Base-by-base conservation (phyloP, 2,113 vertebrate genomes). In the Callorhinus ursinus region DNA sequence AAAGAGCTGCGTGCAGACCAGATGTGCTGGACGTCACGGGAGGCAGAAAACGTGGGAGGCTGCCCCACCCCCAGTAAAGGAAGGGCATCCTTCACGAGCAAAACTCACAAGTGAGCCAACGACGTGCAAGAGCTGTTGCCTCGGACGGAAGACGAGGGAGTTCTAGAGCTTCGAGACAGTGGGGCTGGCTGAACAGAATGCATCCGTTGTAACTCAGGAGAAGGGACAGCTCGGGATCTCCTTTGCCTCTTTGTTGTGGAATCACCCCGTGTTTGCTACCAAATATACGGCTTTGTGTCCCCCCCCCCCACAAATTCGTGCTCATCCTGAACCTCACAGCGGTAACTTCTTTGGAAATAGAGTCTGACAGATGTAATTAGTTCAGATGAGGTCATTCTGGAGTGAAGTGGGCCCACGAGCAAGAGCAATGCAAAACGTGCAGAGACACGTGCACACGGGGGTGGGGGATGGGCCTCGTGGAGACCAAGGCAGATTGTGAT, bases 291-390 rank as follows among this genome's bases (percentile, higher is more conserved):
- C 28, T 33, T 80, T 84, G 36, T 92, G 46, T 61, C 13, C 31
- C 6, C 46, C 5, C 22, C 5, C 14, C 46, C 5, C 22, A 4
- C 14, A 39, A 59, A 84, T 33, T 51, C 12, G 26, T 26, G 28
- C 16, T 36, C 5, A 26, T 46, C n/a, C 7, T 2, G 2, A 88
- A 55, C 49, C 71, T 22, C 63, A 69, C n/a, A n/a, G 55, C 19
- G 3, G 81, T 61, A 57, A 42, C 28, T 93, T 92, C 18, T 91
- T 88, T 96, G 84, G 80, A 92, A 92, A 90, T 16, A 19, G 4
- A 11, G 15, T 39, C 15, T 79, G 51, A 46, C 4, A 21, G 61
- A 53, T 89, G 18, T 31, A 18, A 63, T 69, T 16, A 26, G 84
- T 83, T 77, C n/a, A 71, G 72, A 55, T 36, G 24, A 76, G 31